Evolutionary conservation across 2,888 invertebrate genomes (phyloP).

Genomic region (Chironomus tentans): DNA sequence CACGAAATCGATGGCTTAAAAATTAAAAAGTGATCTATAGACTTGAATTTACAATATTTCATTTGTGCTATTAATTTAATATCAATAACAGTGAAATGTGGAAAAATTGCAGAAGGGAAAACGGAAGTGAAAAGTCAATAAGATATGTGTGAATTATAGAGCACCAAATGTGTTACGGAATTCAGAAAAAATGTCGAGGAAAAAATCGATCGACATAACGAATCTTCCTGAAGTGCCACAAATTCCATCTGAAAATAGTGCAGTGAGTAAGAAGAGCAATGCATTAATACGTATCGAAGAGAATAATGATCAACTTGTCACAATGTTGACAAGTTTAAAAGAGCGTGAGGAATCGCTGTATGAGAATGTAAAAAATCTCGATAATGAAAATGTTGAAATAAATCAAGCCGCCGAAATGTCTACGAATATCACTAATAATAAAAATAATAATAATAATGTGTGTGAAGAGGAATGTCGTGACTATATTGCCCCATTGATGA

Average conservation of each 20-base stretch:
- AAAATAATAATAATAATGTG: neutral
- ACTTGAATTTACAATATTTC: neutral
- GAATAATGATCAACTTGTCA: constrained; percentile 30
- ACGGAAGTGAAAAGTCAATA: neutral
- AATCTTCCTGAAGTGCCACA: constrained; percentile 28
- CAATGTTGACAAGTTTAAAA: constrained; percentile 34
- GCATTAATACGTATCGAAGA: no score
- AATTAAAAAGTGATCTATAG: neutral
- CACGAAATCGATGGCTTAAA: neutral
- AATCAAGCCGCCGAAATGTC: constrained; percentile 26
- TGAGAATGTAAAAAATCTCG: constrained; percentile 31
- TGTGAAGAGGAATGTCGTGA: constrained; percentile 36
- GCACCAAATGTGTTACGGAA: constrained; percentile 27
- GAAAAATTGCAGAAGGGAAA: neutral
- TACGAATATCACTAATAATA: neutral
- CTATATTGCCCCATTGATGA: constrained; percentile 42
- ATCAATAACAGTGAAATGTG: neutral
- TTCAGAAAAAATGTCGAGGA: constrained; percentile 28
- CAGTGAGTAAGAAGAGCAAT: neutral
- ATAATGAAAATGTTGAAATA: constrained; percentile 28
- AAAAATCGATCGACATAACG: constrained; percentile 26
- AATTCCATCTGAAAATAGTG: constrained; percentile 17
- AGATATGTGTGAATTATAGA: neutral
- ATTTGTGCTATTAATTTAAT: neutral
- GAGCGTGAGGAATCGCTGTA: constrained; percentile 35